A percentile compares a stretch with the other conserved stretches of the same genome.
Evolutionary conservation across 1,140 invertebrate species (phyloP).

Genomic region (Eumeta japonica): DNA sequence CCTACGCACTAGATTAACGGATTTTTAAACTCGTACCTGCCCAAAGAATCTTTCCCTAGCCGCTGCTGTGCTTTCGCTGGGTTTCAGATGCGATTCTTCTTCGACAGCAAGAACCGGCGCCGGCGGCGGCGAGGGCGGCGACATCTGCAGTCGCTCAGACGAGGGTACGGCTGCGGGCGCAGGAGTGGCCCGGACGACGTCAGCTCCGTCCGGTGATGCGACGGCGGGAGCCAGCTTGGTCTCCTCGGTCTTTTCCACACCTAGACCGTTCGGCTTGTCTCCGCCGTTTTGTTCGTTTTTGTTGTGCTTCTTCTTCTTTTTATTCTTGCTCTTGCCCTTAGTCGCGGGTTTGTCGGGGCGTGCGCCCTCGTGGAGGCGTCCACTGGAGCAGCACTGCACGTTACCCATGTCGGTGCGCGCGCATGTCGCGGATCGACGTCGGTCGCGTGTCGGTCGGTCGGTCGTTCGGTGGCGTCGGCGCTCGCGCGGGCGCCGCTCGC

Average conservation of each 20-base stretch:
- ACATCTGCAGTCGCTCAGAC: slow-evolving; percentile 1
- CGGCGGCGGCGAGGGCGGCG: neutral
- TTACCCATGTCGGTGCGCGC: slow-evolving; percentile 51
- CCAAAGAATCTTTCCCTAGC: slow-evolving; percentile 47
- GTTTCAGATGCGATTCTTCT: slow-evolving; percentile 11
- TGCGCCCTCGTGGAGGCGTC: slow-evolving; percentile 39
- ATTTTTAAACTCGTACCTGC: slow-evolving; percentile 26
- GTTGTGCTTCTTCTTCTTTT: slow-evolving; percentile 22
- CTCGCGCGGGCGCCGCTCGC: slow-evolving; percentile 39
- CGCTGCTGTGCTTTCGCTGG: slow-evolving; percentile 33
- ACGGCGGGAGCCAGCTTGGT: slow-evolving; percentile 26
- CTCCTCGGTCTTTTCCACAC: slow-evolving; percentile 27
- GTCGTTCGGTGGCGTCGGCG: slow-evolving; percentile 53
- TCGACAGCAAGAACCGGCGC: neutral
- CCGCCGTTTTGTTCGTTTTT: slow-evolving; percentile 36
- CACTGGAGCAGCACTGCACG: slow-evolving; percentile 54
- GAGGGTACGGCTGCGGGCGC: slow-evolving; percentile 11
- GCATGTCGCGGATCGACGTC: slow-evolving; percentile 46
- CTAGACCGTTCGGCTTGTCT: slow-evolving; percentile 27
- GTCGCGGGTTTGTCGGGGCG: slow-evolving; percentile 33
- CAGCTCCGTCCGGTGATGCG: slow-evolving; percentile 4
- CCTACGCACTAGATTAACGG: slow-evolving; percentile 1
- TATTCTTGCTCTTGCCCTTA: slow-evolving; percentile 34
- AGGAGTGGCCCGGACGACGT: slow-evolving; percentile 18
- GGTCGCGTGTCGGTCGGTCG: slow-evolving; percentile 47